Evolutionary conservation across 2,113 vertebrate species (phyloP), one percentile per base, ranked within the genome.

Genomic region (Psittacus erithacus): DNA sequence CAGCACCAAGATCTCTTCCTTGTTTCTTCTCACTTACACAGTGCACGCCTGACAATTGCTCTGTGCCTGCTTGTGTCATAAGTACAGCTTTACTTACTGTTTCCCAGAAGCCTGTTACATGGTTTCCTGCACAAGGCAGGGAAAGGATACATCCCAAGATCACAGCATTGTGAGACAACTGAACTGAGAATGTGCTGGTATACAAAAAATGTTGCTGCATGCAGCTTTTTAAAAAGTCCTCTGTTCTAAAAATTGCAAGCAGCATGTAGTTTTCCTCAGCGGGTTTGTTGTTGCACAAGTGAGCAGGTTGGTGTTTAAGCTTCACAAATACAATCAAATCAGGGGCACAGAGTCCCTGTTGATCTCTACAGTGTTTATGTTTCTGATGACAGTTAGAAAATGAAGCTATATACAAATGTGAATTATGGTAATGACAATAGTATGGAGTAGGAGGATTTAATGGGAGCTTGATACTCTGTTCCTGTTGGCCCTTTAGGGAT

Each of bases 121-220:
- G 53, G 28, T 74, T 88, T 91, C 19, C 50, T 0, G 2, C 68
- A 60, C 52, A 39, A 44, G 5, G 13, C 50, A 69, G 73, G 63
- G 62, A 50, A 52, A 44, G 53, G 31, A n/a, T 73, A 24, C 16
- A 25, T 80, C 82, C 87, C 67, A 85, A 92, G 91, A 81, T 76
- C 29, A 18, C 52, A 15, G 67, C 41, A 1, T 65, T 59, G 57
- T 24, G 57, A 35, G 57, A 53, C 71, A 70, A 3, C 53, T 90
- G 49, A 91, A 86, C 50, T 44, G 6, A 67, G 87, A 95, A 95
- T 95, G 90, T 93, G 94, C 96, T 96, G 84, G 70, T 80, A 53
- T 77, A 79, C 93, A 70, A 85, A 91, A 94, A 95, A 92, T 93
- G 78, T 87, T 96, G 93, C 94, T 94, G 93, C 25, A 15, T 43